These are phyloP conservation scores for Archips xylosteana DNA, from an alignment of 2,888 invertebrate species.

Conservation along the genomic window DNA sequence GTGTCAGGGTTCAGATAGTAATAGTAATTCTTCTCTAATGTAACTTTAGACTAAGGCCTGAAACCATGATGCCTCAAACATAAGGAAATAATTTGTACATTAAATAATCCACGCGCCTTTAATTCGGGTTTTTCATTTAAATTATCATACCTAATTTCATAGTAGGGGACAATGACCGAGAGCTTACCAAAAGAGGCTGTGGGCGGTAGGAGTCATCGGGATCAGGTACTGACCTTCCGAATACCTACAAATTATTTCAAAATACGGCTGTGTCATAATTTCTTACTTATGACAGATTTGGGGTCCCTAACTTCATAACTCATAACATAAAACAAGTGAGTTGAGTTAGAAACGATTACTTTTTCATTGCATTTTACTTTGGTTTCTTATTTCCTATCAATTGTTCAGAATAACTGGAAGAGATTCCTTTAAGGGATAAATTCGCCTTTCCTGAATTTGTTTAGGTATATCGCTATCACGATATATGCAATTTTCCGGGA, in stretches of 20 bases:
- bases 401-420: too few species aligned
- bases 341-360: not conserved
- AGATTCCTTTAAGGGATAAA: too few species aligned
- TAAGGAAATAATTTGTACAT: too few species aligned
- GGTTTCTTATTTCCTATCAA: too few species aligned
- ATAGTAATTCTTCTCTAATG: too few species aligned
- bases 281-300: slow-evolving; percentile 25
- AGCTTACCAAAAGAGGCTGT: slow-evolving; percentile 10
- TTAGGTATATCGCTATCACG: too few species aligned
- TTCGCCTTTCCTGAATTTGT: too few species aligned
- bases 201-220: slow-evolving; percentile 36
- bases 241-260: slow-evolving; percentile 26
- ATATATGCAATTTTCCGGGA: too few species aligned
- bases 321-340: not conserved
- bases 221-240: slow-evolving; percentile 35
- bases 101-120: not conserved
- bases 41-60: too few species aligned
- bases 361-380: too few species aligned
- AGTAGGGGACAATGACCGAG: slow-evolving; percentile 32
- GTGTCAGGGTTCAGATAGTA: too few species aligned
- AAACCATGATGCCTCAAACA: too few species aligned
- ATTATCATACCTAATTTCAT: not conserved
- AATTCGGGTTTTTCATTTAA: not conserved
- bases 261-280: slow-evolving; percentile 27
- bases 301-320: slow-evolving; percentile 9